These are phyloP conservation scores for Oceanodroma tethys DNA, from an alignment of 2,113 vertebrate genomes.

Conservation along the genomic window DNA sequence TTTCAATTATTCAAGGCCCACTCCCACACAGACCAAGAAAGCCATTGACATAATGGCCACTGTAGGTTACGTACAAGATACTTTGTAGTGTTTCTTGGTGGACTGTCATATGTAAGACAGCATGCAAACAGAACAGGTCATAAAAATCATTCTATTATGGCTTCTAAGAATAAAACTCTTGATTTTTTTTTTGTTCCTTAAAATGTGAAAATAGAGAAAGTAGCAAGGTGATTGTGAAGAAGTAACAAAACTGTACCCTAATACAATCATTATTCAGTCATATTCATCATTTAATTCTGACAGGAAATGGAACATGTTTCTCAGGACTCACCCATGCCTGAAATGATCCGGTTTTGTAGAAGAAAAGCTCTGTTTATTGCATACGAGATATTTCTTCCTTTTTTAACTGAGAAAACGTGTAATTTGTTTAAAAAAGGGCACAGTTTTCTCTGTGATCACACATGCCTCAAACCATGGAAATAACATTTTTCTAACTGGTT, in stretches of 20 bases:
- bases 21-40: not conserved
- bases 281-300: not conserved
- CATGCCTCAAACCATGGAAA: not conserved
- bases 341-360: not conserved
- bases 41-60: not conserved
- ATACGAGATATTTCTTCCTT: not conserved
- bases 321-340: not conserved
- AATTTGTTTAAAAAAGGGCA: not conserved
- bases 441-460: not conserved
- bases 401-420: not conserved
- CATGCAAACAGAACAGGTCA: not conserved
- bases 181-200: not conserved
- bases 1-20: not conserved
- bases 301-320: not conserved
- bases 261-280: not conserved
- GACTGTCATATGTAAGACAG: not conserved
- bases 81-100: not conserved
- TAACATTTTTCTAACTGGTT: not conserved
- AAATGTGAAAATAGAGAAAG: not conserved
- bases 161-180: not conserved
- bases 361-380: not conserved
- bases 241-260: not conserved
- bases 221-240: not conserved
- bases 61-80: not conserved
- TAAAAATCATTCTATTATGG: not conserved